A percentile compares a stretch with the other conserved stretches of the same genome.
Conservation (phyloP, 92 coral and sea anemone species). For the Palythoa grandis region DNA sequence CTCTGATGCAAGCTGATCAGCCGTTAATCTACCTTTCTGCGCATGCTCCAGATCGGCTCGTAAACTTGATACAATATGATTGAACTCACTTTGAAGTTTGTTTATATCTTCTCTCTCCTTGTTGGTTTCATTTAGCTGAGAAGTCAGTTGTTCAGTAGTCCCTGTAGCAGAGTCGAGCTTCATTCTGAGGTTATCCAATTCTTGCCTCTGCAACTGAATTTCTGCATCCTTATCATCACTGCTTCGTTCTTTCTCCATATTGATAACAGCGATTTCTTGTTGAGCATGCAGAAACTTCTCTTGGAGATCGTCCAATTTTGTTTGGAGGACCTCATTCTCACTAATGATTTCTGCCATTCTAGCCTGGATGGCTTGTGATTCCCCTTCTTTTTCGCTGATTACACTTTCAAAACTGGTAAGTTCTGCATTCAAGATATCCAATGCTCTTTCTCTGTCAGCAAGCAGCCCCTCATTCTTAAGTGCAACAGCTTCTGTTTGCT, state of each 20-base stretch:
- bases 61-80: slow-evolving; percentile 90
- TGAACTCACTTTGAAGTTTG: slow-evolving; percentile 74
- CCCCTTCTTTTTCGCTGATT: slow-evolving; percentile 40
- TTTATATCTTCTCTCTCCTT: slow-evolving; percentile 70
- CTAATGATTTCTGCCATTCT: slow-evolving; percentile 28
- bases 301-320: slow-evolving; percentile 28
- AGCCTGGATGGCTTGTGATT: slow-evolving; percentile 26
- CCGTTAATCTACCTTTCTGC: slow-evolving; percentile 70
- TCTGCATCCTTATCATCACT: slow-evolving; percentile 37
- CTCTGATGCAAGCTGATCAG: slow-evolving; percentile 79
- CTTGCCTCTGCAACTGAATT: slow-evolving; percentile 37
- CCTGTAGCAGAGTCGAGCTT: slow-evolving; percentile 23
- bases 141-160: slow-evolving; percentile 28
- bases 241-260: slow-evolving; percentile 25
- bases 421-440: slow-evolving; percentile 59
- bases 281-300: slow-evolving; percentile 27
- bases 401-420: slow-evolving; percentile 52
- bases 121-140: slow-evolving; percentile 44
- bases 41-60: slow-evolving; percentile 87
- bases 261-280: slow-evolving; percentile 49
- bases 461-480: slow-evolving; percentile 64
- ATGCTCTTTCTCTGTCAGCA: slow-evolving; percentile 67
- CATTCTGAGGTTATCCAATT: slow-evolving; percentile 41
- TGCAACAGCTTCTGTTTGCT: slow-evolving; percentile 50
- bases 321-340: slow-evolving; percentile 47